These are phyloP conservation scores for Pheosia tremula DNA, from an alignment of 2,888 invertebrate species.

Conservation along the genomic window DNA sequence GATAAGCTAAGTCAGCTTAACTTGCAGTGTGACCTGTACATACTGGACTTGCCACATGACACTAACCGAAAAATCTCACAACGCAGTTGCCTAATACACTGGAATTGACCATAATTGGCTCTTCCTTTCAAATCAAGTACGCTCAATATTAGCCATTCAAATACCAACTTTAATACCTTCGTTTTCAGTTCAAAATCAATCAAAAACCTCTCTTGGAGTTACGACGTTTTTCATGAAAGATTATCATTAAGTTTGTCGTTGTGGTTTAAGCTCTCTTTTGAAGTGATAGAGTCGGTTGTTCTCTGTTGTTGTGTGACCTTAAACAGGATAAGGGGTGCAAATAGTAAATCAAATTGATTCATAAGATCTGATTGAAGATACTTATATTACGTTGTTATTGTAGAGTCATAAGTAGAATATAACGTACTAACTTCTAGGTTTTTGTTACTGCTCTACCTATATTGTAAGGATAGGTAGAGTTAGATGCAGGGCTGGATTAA, in stretches of 20 bases:
- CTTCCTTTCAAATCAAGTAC: conserved; percentile 1
- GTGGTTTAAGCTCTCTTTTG: not conserved
- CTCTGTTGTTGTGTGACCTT: conserved; percentile 20
- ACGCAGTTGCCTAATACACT: not conserved
- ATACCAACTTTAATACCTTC: not conserved
- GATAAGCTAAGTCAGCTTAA: too few species aligned
- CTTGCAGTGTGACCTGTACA: not conserved
- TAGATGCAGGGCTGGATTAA: too few species aligned
- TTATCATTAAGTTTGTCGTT: not conserved
- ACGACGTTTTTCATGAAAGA: not conserved
- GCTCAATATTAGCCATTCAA: not conserved
- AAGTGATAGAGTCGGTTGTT: conserved; percentile 10
- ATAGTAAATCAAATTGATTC: conserved; percentile 28
- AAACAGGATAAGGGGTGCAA: conserved; percentile 27
- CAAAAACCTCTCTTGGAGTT: not conserved
- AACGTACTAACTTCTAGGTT: too few species aligned
- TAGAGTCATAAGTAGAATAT: too few species aligned
- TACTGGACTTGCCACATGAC: not conserved
- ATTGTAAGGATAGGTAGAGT: too few species aligned
- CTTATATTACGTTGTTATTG: conserved; percentile 10
- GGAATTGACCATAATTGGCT: conserved; percentile 5
- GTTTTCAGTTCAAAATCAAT: not conserved
- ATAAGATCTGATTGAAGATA: conserved; percentile 25
- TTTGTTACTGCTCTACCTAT: too few species aligned
- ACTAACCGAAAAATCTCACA: conserved; percentile 44